These are phyloP conservation scores for Asbolus verrucosus DNA, from an alignment of 1,140 invertebrate species.

Conservation along the genomic window DNA sequence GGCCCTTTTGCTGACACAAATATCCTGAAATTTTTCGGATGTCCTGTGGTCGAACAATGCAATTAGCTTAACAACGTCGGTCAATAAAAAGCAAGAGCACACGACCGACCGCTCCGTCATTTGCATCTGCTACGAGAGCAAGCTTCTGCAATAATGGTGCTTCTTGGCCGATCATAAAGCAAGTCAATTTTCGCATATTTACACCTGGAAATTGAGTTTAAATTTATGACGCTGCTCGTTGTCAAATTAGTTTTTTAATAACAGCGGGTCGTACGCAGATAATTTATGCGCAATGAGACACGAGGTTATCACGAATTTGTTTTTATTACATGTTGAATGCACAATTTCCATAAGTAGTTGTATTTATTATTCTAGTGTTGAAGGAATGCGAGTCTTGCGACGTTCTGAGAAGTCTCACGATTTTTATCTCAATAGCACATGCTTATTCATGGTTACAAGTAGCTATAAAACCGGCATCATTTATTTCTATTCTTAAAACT, in stretches of 20 bases:
- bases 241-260: conserved; percentile 10
- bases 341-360: not conserved
- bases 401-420: too few species aligned
- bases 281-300: conserved; percentile 3
- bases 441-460: too few species aligned
- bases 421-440: too few species aligned
- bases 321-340: conserved; percentile 4
- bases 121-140: too few species aligned
- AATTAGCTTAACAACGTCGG: conserved; percentile 30
- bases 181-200: not conserved
- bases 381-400: too few species aligned
- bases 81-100: conserved; percentile 28
- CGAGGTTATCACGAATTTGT: not conserved
- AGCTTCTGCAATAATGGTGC: too few species aligned
- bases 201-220: too few species aligned
- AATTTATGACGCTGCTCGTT: not conserved
- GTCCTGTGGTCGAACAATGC: not conserved
- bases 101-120: conserved; percentile 4
- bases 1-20: too few species aligned
- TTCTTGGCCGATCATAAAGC: not conserved
- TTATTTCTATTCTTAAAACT: too few species aligned
- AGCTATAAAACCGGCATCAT: too few species aligned
- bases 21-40: conserved; percentile 22
- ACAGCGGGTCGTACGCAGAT: not conserved
- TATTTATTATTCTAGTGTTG: too few species aligned